Conservation (phyloP, 2,113 vertebrate species). For the Trogon melanurus region DNA sequence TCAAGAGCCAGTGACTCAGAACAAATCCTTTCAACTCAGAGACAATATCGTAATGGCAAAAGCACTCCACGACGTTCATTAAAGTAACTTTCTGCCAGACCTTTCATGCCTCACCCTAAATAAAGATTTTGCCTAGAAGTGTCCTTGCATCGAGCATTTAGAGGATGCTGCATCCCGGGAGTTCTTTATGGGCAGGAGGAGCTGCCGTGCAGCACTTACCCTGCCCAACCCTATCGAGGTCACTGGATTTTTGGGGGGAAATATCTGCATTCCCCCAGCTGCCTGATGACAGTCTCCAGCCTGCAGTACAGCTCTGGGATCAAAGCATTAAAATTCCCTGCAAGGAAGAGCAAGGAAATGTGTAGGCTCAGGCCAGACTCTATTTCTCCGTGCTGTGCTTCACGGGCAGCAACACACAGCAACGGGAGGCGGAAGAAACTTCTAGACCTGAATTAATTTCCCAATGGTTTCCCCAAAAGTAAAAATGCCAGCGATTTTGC, state of each 20-base stretch:
- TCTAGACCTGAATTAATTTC: background rate
- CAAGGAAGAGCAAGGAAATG: background rate
- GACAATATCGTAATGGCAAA: background rate
- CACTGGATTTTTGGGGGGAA: background rate
- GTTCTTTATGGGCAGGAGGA: background rate
- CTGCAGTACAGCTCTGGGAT: background rate
- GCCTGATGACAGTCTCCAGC: background rate
- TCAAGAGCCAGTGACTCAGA: background rate
- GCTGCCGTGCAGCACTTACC: background rate
- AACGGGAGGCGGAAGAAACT: background rate
- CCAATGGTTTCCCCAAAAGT: background rate
- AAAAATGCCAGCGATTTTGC: background rate
- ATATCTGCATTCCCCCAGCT: background rate
- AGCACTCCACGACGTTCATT: background rate
- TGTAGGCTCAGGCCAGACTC: background rate
- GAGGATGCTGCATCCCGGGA: background rate
- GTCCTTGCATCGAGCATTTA: background rate
- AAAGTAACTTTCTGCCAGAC: background rate
- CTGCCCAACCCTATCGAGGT: background rate
- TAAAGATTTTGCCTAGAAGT: background rate
- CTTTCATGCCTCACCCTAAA: background rate
- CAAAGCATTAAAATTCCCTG: background rate
- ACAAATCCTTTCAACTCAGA: background rate
- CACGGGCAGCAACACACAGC: rapidly evolving
- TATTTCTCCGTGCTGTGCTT: rapidly evolving